Percentiles rank a stretch among this genome's conserved stretches.
Evolutionary conservation across 1,140 invertebrate genomes (phyloP).

Genomic region (Periplaneta americana): DNA sequence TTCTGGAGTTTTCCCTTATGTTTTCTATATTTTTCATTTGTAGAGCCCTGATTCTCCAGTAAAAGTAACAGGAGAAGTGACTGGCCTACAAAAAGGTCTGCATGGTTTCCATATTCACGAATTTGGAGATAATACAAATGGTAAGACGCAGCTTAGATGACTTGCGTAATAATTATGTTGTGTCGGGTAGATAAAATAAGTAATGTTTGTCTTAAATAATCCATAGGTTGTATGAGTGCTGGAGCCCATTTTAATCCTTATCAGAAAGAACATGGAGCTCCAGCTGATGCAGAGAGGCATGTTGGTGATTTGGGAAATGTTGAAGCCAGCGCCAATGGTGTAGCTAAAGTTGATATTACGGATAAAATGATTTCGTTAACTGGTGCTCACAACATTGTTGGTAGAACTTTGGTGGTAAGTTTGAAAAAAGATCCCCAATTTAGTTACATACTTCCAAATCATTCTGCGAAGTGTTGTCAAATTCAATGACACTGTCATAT

Average conservation of each 20-base stretch:
- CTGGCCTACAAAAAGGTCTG: slow-evolving; percentile 58
- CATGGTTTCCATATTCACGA: slow-evolving; percentile 97
- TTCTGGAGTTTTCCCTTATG: slow-evolving; percentile 33
- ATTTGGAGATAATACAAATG: slow-evolving; percentile 94
- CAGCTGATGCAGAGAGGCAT: slow-evolving; percentile 66
- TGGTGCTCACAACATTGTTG: slow-evolving; percentile 76
- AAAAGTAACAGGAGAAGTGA: slow-evolving; percentile 63
- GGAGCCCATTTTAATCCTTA: slow-evolving; percentile 94
- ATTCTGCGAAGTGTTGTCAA: too few species aligned
- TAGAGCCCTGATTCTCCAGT: slow-evolving; percentile 48
- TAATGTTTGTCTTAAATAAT: background rate
- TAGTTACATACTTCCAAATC: background rate
- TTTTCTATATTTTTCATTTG: slow-evolving; percentile 29
- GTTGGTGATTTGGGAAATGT: slow-evolving; percentile 93
- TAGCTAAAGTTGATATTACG: slow-evolving; percentile 70
- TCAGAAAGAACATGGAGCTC: slow-evolving; percentile 80
- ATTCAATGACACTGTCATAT: too few species aligned
- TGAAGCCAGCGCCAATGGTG: slow-evolving; percentile 59
- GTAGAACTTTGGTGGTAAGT: slow-evolving; percentile 79
- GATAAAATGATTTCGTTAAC: slow-evolving; percentile 68
- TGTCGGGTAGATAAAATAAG: background rate
- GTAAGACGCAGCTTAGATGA: slow-evolving; percentile 30
- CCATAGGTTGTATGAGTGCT: slow-evolving; percentile 83
- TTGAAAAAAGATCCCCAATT: background rate
- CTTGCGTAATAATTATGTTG: background rate